Base-by-base conservation (phyloP, 53 echinoderm and acorn worm genomes). In the Arbacia lixula region DNA sequence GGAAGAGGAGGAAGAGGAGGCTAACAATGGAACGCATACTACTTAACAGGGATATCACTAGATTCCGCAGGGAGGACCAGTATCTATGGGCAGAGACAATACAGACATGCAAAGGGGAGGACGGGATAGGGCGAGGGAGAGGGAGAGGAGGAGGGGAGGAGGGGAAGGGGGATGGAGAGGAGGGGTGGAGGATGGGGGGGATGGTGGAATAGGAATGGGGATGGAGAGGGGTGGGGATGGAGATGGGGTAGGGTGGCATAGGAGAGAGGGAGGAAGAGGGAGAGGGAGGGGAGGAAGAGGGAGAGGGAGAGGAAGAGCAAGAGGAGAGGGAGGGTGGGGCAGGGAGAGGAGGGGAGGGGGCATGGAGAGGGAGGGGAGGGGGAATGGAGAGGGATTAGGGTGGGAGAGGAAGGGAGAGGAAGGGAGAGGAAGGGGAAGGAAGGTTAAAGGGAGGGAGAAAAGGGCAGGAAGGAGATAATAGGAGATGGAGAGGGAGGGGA, bases 21-120 rank as follows among this genome's bases (percentile, higher is more conserved):
- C 95, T 95, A 80, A 91, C 95, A 86, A 95, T 95, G 89, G 95
- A 95, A 78, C 95, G 95, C 93, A 95, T 93, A 93, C 95, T 95
- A 91, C 95, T 95, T 49, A 95, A 85, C 66, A 95, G 88, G 69
- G 95, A 95, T 72, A 95, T 84, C 61, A 95, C 95, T 91, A 95
- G 93, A 66, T 95, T 95, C 87, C 95, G 79, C 79, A 95, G 68
- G 49, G 95, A 95, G 81, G 95, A 93, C 95, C 95, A 95, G 89
- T 95, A 92, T 95, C 95, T 95, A 87, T 62, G 53, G 81, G 53
- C 4, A 56, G 25, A 28, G 29, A 76, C 20, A 9, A 63, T 35
- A 53, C 6, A 29, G 20, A 72, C n/a, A 53, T 33, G 37, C 55
- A 56, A 40, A 53, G 31, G 21, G 46, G n/a, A 46, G 22, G 36